phyloP scores from a whole-genome alignment of 1,140 invertebrate species.

The Drosophila malerkotliana region DNA sequence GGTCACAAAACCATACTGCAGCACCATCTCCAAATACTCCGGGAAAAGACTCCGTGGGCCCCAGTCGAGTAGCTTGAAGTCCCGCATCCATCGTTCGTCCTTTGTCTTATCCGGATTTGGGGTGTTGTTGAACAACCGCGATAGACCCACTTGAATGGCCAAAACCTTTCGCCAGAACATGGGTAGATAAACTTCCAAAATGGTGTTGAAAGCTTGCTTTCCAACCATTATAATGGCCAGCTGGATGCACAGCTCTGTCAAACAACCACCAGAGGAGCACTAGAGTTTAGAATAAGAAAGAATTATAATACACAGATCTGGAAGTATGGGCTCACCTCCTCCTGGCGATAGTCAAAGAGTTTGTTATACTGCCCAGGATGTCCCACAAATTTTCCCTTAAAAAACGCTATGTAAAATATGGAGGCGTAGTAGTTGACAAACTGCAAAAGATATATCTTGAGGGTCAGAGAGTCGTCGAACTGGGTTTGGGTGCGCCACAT shows the following conservation, averaged over 20 bases:
- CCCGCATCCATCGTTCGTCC: constrained; percentile 92
- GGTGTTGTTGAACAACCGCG: constrained; percentile 63
- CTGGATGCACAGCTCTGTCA: constrained; percentile 96
- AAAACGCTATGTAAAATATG: constrained; percentile 99
- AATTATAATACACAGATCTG: constrained; percentile 24
- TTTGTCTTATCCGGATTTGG: constrained; percentile 82
- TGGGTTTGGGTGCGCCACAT: constrained; percentile 97
- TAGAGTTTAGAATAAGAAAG: constrained; percentile 50
- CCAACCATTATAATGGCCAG: constrained; percentile 98
- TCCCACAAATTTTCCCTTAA: constrained; percentile 97
- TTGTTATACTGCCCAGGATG: constrained; percentile 91
- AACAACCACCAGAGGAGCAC: constrained; percentile 94
- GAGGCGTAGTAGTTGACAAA: constrained; percentile 99
- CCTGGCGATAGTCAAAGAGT: constrained; percentile 91
- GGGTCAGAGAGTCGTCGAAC: constrained; percentile 97
- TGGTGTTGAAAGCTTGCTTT: constrained; percentile 97
- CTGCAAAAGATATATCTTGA: constrained; percentile 98
- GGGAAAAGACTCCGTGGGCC: constrained; percentile 96
- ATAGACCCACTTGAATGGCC: constrained; percentile 85
- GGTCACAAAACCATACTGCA: constrained; percentile 96
- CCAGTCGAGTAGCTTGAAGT: constrained; percentile 95
- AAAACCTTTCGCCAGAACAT: constrained; percentile 90
- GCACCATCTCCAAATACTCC: constrained; percentile 99
- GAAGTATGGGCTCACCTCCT: constrained; percentile 88
- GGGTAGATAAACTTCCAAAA: constrained; percentile 91